Evolutionary conservation across 1,140 invertebrate species (phyloP), one percentile per base, ranked within the genome.

Genomic region (Kradibia gibbosae): DNA sequence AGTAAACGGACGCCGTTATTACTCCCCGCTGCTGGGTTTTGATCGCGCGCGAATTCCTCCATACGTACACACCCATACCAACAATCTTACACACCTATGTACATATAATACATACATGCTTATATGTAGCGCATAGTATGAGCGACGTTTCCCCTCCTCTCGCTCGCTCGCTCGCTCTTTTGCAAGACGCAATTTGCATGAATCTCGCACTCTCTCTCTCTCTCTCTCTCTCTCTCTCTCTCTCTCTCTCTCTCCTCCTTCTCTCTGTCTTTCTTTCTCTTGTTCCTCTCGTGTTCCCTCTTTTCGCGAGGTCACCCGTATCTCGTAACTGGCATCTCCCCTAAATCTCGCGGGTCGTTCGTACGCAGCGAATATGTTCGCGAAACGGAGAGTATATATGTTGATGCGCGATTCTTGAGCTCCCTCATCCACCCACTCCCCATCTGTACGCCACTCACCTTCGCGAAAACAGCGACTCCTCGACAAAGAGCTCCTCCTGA

Each of bases 221-320:
- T 53, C 11, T 20, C 10, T 17, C 10, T 39, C 73, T 75, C 53
- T 11, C 50, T 76, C 36, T 42, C 42, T 57, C 39, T 28, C 42
- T 60, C 31, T 31, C 65, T 45, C 67, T 48, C 34, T 55, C 34
- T 65, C 57, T 36, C 28, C 22, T 31, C 74, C 7, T 5, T 45
- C 11, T 28, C 34, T 20, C 53, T 39, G 4, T 60, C 25, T 57
- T 36, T 48, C 25, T 65, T 72, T 7, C n/a, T 45, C 42, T 45
- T 45, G 5, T 13, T 8, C 42, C 7, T 13, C 42, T 45, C 42
- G 13, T 45, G 42, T 13, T 45, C 42, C 48, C 57, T 77, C 75
- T 65, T 48, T 65, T 77, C 57, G 48, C 34, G 39, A 65, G 39
- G 57, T n/a, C n/a, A n/a, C n/a, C n/a, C n/a, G n/a, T n/a, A n/a